phyloP scores from a whole-genome alignment of 2,888 invertebrate species.

The Allophyes oxyacanthae region DNA sequence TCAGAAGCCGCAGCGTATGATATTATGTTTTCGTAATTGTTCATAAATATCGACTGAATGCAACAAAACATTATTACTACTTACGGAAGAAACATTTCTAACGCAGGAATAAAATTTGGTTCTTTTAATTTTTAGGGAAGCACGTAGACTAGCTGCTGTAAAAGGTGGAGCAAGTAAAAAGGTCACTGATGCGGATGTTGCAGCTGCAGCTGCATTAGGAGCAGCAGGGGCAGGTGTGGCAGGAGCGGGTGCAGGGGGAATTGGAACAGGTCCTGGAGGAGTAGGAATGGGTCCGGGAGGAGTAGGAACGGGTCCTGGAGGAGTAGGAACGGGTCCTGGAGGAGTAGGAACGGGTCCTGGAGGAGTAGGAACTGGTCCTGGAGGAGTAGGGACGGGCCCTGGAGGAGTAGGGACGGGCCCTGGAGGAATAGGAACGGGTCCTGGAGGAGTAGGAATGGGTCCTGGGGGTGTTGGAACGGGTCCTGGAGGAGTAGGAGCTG shows the following conservation, averaged over 20 bases:
- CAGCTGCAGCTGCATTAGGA: no score
- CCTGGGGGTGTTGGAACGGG: no score
- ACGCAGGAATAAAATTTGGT: background rate
- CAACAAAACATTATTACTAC: no score
- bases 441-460: no score
- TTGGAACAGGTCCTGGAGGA: constrained; percentile 17
- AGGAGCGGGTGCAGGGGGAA: constrained; percentile 7
- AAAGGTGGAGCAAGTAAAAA: constrained; percentile 5
- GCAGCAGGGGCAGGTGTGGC: no score
- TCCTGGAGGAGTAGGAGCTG: no score
- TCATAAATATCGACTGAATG: background rate
- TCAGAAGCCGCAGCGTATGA: constrained; percentile 26
- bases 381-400: background rate
- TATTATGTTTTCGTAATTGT: background rate
- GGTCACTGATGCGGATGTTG: background rate
- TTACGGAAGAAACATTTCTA: no score
- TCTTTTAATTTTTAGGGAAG: constrained; percentile 19
- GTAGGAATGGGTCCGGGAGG: background rate
- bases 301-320: background rate
- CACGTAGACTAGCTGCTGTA: constrained; percentile 12
- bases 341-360: background rate
- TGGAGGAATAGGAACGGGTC: no score
- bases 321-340: background rate
- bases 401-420: background rate
- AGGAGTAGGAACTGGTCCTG: background rate